phyloP scores from a whole-genome alignment of 2,888 invertebrate genomes.

The Ganaspis brasiliensis region DNA sequence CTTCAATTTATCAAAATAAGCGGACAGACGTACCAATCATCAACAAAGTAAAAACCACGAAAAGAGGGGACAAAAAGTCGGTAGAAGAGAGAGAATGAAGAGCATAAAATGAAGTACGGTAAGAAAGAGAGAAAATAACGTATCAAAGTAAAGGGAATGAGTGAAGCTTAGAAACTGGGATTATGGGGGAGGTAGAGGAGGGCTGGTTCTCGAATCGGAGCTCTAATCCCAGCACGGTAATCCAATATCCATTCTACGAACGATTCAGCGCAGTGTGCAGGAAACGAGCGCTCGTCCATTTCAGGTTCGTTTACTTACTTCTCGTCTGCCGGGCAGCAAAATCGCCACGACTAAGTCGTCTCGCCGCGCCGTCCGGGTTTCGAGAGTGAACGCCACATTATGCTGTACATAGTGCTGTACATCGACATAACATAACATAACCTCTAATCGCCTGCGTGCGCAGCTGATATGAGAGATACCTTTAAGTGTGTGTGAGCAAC shows the following conservation, averaged over 20 bases:
- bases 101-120: constrained; percentile 37
- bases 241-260: constrained; percentile 69
- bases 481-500: neutral
- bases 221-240: constrained; percentile 68
- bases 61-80: constrained; percentile 36
- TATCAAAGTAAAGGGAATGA: constrained; percentile 27
- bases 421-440: constrained; percentile 21
- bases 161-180: constrained; percentile 27
- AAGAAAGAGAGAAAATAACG: constrained; percentile 35
- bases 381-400: constrained; percentile 14
- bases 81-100: constrained; percentile 32
- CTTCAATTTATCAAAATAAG: constrained; percentile 43
- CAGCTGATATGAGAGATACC: neutral
- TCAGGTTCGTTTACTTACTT: constrained; percentile 70
- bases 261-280: constrained; percentile 62
- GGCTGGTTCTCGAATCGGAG: constrained; percentile 55
- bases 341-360: constrained; percentile 13
- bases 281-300: constrained; percentile 68
- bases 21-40: constrained; percentile 42
- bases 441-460: constrained; percentile 36
- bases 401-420: neutral
- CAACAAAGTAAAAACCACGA: constrained; percentile 37
- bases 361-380: constrained; percentile 20
- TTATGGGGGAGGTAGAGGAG: constrained; percentile 44
- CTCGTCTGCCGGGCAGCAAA: constrained; percentile 49